phyloP scores from a whole-genome alignment of 2,888 invertebrate species.

The Bimastos eiseni region DNA sequence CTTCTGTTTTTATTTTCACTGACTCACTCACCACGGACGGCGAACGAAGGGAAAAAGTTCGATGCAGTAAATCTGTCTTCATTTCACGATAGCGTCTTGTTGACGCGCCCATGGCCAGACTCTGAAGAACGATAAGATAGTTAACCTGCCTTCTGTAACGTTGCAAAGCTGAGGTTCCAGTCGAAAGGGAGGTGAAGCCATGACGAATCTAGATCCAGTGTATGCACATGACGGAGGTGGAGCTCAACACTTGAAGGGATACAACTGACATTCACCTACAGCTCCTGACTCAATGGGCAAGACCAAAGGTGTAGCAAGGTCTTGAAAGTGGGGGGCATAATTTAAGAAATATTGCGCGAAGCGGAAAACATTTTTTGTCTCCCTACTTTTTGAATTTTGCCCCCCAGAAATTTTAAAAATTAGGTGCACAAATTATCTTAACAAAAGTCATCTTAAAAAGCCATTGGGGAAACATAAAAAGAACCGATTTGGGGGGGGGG shows the following conservation, averaged over 20 bases:
- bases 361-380: no score
- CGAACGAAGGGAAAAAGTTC: not conserved
- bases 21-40: not conserved
- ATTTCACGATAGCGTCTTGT: not conserved
- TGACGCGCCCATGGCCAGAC: not conserved
- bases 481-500: no score
- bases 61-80: not conserved
- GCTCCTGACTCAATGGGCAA: not conserved
- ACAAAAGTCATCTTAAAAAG: no score
- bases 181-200: not conserved
- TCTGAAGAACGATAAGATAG: not conserved
- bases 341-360: no score
- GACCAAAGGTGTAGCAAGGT: no score
- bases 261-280: not conserved
- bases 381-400: no score
- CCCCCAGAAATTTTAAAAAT: no score
- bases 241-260: not conserved
- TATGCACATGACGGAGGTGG: not conserved
- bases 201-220: not conserved
- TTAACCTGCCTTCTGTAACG: not conserved
- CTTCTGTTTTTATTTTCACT: not conserved
- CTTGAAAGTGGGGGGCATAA: no score
- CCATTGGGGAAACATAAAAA: no score
- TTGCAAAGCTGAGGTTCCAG: not conserved
- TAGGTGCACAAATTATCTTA: no score